phyloP scores from a whole-genome alignment of 2,113 vertebrate species.

The Gila orcuttii region DNA sequence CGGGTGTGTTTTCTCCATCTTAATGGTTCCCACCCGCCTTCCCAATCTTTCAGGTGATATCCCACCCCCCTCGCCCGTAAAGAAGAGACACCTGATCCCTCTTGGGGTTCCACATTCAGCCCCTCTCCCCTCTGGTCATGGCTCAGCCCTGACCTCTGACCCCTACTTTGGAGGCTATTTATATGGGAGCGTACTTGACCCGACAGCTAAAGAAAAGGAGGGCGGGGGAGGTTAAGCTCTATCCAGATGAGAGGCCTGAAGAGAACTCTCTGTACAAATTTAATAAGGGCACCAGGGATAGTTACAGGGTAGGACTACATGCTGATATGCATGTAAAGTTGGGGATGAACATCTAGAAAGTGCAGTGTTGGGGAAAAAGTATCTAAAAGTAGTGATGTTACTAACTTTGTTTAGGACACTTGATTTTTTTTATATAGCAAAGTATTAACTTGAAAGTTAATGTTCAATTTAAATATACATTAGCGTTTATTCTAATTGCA shows the following conservation, averaged over 20 bases:
- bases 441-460: too few relatives aligned
- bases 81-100: slow-evolving; percentile 57
- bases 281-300: slow-evolving; percentile 48
- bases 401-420: background rate
- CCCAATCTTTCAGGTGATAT: slow-evolving; percentile 50
- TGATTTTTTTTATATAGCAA: too few relatives aligned
- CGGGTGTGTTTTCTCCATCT: slow-evolving; percentile 55
- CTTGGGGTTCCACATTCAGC: slow-evolving; percentile 39
- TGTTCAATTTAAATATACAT: too few relatives aligned
- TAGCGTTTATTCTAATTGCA: too few relatives aligned
- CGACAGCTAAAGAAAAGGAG: slow-evolving; percentile 44
- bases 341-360: background rate
- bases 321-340: background rate
- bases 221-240: slow-evolving; percentile 10
- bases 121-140: slow-evolving; percentile 4
- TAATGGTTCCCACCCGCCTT: slow-evolving; percentile 45
- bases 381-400: background rate
- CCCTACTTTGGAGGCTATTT: slow-evolving; percentile 58
- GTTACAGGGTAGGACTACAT: slow-evolving; percentile 7
- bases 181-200: slow-evolving; percentile 59
- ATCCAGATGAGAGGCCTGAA: slow-evolving; percentile 30
- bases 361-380: background rate
- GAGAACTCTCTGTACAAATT: slow-evolving; percentile 27
- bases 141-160: slow-evolving; percentile 55
- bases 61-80: slow-evolving; percentile 28